A percentile compares a stretch with the other conserved stretches of the same genome.
These are phyloP conservation scores for Gallinago nigripennis DNA, from an alignment of 2,797 vertebrate genomes.

Conservation along the genomic window DNA sequence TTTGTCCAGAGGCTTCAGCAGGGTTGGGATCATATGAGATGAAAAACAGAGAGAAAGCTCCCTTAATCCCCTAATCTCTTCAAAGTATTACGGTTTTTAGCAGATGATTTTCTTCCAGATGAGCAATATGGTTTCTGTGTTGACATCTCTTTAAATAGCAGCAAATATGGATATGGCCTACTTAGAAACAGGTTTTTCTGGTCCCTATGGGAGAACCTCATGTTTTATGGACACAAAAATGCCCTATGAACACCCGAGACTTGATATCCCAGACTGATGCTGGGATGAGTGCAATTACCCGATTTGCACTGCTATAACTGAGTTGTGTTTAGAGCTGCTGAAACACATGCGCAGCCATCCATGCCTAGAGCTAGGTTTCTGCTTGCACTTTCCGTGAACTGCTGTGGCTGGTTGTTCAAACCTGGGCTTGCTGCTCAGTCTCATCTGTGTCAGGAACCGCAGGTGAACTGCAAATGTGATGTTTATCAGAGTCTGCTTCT, in stretches of 20 bases:
- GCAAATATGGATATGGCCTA: neutral
- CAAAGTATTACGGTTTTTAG: constrained; percentile 1
- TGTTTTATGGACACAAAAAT: constrained; percentile 10
- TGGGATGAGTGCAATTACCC: neutral
- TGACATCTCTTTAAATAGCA: constrained; percentile 23
- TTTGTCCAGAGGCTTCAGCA: neutral
- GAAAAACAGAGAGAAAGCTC: constrained; percentile 15
- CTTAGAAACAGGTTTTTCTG: constrained; percentile 4
- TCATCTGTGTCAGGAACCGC: neutral
- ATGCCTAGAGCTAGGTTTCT: neutral
- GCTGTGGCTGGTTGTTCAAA: neutral
- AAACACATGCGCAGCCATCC: neutral
- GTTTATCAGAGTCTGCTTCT: constrained; percentile 37
- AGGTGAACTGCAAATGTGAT: neutral
- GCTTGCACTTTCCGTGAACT: neutral
- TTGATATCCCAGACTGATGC: neutral
- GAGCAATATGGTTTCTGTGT: constrained; percentile 26
- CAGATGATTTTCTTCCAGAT: constrained; percentile 27
- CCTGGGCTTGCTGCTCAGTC: neutral
- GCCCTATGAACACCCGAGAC: neutral
- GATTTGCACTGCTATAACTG: neutral
- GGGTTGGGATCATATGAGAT: constrained; percentile 14
- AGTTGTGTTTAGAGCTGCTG: neutral
- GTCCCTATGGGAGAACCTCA: neutral
- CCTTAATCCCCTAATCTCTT: constrained; percentile 48